A percentile compares a stretch with the other conserved stretches of the same genome.
These are phyloP conservation scores for Loris lydekkerianus DNA, from an alignment of 2,797 vertebrate species.

Conservation along the genomic window DNA sequence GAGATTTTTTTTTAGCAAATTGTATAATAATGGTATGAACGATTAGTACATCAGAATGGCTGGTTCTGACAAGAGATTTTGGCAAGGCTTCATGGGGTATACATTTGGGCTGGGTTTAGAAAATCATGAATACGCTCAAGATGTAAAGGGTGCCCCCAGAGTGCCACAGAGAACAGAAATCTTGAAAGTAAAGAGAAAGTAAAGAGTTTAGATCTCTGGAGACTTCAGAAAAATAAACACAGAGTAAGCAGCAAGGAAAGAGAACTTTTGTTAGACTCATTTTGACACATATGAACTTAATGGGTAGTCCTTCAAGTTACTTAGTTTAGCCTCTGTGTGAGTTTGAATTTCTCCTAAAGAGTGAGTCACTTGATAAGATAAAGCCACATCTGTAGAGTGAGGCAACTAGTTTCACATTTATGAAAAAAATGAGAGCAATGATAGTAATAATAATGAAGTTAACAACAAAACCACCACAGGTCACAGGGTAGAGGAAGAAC, in stretches of 20 bases:
- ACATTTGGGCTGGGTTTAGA: background rate
- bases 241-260: background rate
- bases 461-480: slow-evolving; percentile 8
- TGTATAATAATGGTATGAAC: background rate
- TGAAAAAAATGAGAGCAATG: background rate
- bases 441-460: background rate
- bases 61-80: background rate
- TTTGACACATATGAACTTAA: background rate
- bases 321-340: background rate
- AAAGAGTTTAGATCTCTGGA: background rate
- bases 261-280: background rate
- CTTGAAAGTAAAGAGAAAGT: background rate
- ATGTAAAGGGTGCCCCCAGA: background rate
- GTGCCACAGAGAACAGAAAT: background rate
- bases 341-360: background rate
- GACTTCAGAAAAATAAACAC: background rate
- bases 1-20: background rate
- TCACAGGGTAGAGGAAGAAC: background rate
- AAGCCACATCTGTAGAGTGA: slow-evolving; percentile 14
- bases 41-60: background rate
- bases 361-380: slow-evolving; percentile 7
- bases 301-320: background rate
- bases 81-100: background rate
- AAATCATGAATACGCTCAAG: background rate
- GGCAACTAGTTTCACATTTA: background rate